Conservation (phyloP, 2,797 vertebrate species). For the Lates japonicus region DNA sequence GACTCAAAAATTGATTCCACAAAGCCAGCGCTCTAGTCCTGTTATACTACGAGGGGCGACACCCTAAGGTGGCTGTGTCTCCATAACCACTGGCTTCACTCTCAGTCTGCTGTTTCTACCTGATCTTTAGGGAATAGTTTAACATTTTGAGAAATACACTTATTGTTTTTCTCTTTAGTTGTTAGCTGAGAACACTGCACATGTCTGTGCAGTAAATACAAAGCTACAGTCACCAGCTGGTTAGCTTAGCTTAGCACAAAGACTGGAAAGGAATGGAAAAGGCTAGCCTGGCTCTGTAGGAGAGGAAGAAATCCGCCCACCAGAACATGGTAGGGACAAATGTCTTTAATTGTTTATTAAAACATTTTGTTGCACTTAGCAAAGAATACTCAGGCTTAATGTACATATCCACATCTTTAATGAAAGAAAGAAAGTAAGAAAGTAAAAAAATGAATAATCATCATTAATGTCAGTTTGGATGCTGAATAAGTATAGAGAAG, state of each 20-base stretch:
- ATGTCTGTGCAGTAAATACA: neutral
- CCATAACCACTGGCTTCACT: conserved; percentile 10
- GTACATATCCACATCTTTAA: neutral
- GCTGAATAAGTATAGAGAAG: neutral
- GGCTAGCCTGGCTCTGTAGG: neutral
- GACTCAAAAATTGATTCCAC: conserved; percentile 29
- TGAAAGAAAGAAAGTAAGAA: neutral
- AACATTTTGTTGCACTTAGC: conserved; percentile 3
- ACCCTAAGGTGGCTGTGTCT: conserved; percentile 25
- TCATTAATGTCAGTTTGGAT: neutral
- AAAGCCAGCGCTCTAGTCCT: conserved; percentile 24
- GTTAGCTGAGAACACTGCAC: neutral
- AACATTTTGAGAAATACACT: neutral
- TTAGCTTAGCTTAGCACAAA: neutral
- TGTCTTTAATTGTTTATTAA: neutral
- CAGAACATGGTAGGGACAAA: neutral
- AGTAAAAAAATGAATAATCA: neutral
- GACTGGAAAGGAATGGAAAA: neutral
- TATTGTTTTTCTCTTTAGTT: neutral
- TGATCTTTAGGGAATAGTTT: conserved; percentile 5
- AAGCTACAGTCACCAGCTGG: neutral
- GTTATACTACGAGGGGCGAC: conserved; percentile 17
- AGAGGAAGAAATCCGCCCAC: neutral
- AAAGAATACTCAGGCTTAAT: neutral
- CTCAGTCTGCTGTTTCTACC: conserved; percentile 5